Base-by-base conservation (phyloP, 2,888 invertebrate species). In the Scrobipalpa costella region DNA sequence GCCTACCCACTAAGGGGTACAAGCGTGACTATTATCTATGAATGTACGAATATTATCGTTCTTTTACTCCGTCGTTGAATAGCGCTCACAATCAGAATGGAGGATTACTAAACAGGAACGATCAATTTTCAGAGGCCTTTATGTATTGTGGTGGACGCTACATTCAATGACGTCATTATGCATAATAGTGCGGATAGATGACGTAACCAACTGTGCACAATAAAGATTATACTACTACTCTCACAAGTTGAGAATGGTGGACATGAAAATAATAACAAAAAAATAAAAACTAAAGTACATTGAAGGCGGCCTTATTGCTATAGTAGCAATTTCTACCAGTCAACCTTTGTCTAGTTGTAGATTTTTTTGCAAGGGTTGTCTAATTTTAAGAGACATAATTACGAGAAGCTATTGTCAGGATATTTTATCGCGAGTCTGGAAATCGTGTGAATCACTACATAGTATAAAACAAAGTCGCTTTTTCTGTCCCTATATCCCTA, bases 111-210 rank as follows among this genome's bases (percentile, higher is more conserved):
- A 52, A 52, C 50, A 21, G 13, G 19, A 52, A 27, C 50, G 27
- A 52, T 52, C 50, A 52, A 52, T 52, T 52, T 19, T 27, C 50
- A 21, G 21, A 52, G 50, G 50, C 50, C 11, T 27, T 13, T 13
- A 13, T 21, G 50, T 21, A 27, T 21, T 21, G 21, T 52, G 19
- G 50, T 27, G 50, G 21, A 44, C 44, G 15, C n/a, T 44, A 15
- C 44, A 15, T 52, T 3, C 50, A 52, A 52, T 52, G 27, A 9
- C 21, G 13, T 52, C 9, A 21, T 21, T 21, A 21, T 52, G 50
- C 49, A 49, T 8, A 49, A 49, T 52, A 52, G 13, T 52, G 21
- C 27, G 15, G 49, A 52, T 52, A 52, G 27, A 52, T 52, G 21
- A 52, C 50, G 21, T 50, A 52, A 21, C 21, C 50, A 52, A 52